These are phyloP conservation scores for Agonopterix alstromeriana DNA, from an alignment of 2,888 invertebrate genomes.

Conservation along the genomic window DNA sequence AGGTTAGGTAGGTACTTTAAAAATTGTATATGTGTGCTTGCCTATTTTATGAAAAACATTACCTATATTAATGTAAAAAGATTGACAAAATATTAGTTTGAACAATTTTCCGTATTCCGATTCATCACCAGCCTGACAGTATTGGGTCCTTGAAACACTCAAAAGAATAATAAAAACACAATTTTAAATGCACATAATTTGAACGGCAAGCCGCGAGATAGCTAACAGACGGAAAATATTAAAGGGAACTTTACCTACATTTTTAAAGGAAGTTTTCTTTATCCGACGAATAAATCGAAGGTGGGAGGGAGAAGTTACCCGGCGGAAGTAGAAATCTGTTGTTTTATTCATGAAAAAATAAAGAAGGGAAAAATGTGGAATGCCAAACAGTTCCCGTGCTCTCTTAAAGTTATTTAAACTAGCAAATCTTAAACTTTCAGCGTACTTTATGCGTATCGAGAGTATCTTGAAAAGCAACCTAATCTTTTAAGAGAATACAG, in stretches of 20 bases:
- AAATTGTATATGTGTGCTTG: no score
- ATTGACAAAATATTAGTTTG: no score
- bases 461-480: no score
- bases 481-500: no score
- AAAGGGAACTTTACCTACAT: slow-evolving; percentile 69
- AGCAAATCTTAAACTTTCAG: slow-evolving; percentile 24
- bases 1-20: no score
- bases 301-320: slow-evolving; percentile 67
- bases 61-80: no score
- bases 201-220: slow-evolving; percentile 50
- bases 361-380: slow-evolving; percentile 58
- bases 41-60: no score
- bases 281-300: slow-evolving; percentile 74
- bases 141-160: slow-evolving; percentile 10
- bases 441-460: neutral
- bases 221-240: slow-evolving; percentile 71
- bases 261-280: slow-evolving; percentile 73
- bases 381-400: slow-evolving; percentile 37
- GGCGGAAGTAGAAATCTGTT: slow-evolving; percentile 70
- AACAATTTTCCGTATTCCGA: no score
- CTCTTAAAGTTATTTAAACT: slow-evolving; percentile 33
- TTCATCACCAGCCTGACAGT: slow-evolving; percentile 1
- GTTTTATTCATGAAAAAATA: slow-evolving; percentile 75
- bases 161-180: slow-evolving; percentile 40
- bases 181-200: slow-evolving; percentile 68